Conservation (phyloP, 2,888 invertebrate genomes). For the Isotomurus palustris region DNA sequence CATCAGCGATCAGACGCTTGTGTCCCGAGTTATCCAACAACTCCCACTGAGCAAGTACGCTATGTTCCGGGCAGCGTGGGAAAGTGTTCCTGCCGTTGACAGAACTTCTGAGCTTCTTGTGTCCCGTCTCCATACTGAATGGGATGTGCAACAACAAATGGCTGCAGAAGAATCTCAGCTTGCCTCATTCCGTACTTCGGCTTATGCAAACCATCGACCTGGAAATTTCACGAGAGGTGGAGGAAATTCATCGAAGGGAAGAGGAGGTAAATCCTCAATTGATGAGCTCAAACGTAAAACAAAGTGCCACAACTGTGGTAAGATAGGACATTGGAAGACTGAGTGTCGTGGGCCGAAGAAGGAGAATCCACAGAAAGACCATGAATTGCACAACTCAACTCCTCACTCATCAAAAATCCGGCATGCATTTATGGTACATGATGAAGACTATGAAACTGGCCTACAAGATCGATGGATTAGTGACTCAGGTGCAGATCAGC, state of each 20-base stretch:
- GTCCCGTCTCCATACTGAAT: neutral
- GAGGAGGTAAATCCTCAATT: neutral
- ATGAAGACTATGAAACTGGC: neutral
- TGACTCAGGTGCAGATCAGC: constrained; percentile 7
- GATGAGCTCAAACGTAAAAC: neutral
- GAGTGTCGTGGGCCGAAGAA: neutral
- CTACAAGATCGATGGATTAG: neutral
- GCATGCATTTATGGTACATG: constrained; percentile 4
- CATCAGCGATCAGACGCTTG: neutral
- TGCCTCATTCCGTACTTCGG: too few species aligned
- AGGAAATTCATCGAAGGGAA: too few species aligned
- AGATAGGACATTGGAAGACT: neutral
- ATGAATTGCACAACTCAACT: neutral
- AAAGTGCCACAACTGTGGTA: neutral
- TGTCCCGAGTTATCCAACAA: neutral
- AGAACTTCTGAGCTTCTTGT: neutral
- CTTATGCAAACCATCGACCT: too few species aligned
- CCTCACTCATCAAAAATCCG: neutral
- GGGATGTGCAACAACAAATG: too few species aligned
- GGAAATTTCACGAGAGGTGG: too few species aligned
- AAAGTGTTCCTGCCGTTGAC: neutral
- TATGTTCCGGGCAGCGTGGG: neutral
- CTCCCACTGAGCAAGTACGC: neutral
- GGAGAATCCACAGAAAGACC: neutral
- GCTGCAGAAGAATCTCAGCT: too few species aligned